phyloP scores from a whole-genome alignment of 1,140 invertebrate species.

The Melipona quadrifasciata region DNA sequence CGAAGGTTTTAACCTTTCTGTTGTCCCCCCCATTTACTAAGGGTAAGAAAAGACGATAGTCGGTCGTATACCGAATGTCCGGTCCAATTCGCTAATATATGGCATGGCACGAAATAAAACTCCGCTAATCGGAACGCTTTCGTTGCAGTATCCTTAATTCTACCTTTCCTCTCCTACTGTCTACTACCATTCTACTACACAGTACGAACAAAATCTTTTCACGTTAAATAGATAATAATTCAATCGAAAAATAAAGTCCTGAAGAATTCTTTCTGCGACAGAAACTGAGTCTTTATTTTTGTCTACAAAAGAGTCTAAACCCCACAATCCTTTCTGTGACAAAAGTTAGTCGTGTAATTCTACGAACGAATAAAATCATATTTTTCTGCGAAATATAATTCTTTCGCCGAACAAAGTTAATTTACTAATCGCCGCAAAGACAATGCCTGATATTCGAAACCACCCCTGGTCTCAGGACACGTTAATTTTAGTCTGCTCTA shows the following conservation, averaged over 20 bases:
- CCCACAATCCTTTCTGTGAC: background rate
- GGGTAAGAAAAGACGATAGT: slow-evolving; percentile 42
- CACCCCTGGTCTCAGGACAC: background rate
- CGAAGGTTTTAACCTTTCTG: slow-evolving; percentile 62
- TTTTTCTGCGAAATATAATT: background rate
- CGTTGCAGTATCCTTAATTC: background rate
- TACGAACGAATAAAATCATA: background rate
- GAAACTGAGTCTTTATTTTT: no score
- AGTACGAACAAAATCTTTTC: no score
- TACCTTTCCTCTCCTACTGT: background rate
- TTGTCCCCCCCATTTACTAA: slow-evolving; percentile 43
- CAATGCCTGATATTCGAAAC: no score
- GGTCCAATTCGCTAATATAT: background rate
- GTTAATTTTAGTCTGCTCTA: slow-evolving; percentile 59
- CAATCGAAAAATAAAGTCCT: no score
- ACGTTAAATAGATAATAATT: no score
- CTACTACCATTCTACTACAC: background rate
- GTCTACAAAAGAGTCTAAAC: no score
- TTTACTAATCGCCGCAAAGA: no score
- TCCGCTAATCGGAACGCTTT: background rate
- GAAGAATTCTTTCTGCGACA: no score
- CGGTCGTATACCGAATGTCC: slow-evolving; percentile 1
- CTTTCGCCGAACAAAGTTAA: background rate
- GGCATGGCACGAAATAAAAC: background rate
- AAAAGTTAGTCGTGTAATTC: background rate